Base-by-base conservation (phyloP, 2,888 invertebrate species). In the Gonocerus acuteangulatus region DNA sequence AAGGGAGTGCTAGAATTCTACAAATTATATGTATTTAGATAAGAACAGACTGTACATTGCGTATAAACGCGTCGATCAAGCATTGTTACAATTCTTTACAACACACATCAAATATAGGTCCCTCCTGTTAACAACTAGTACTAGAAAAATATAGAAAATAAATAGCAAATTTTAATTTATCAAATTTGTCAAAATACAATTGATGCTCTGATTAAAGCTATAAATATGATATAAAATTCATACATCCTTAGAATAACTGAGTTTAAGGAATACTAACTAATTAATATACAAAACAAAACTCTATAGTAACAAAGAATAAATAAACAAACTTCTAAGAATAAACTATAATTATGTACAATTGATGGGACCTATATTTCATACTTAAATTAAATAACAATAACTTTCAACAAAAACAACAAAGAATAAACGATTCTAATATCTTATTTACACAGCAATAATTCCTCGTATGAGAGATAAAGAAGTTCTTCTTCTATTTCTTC, bases 281-380 rank as follows among this genome's bases (percentile, higher is more conserved):
- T 36, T 44, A 54, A 54, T 44, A 15, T 54, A 57, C 16, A 45
- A 19, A 19, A 47, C 7, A 11, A 11, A 47, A 47, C 3, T 21
- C 13, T 21, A 18, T 4, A 47, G 6, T 16, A 2, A 18, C 7
- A 57, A 44, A 34, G 4, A 45, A 57, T 44, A 49, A 45, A 57
- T 47, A 45, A 57, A 57, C 34, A 44, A 13, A 36, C 32, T 27
- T 27, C 45, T 42, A 34, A n/a, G 23, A 47, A 57, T 21, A 45
- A 57, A 57, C 57, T 32, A 47, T 57, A 47, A 39, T 23, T 49
- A 51, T 42, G n/a, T 52, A 60, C 48, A 42, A 27, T 23, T 34
- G 23, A 44, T 58, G 62, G 62, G 62, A 62, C 62, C 57, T 62
- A 62, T 62, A 62, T 62, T 62, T 51, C n/a, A 47, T 51, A 32